Base-by-base conservation (phyloP, 2,113 vertebrate genomes). In the Patagioenas fasciata region DNA sequence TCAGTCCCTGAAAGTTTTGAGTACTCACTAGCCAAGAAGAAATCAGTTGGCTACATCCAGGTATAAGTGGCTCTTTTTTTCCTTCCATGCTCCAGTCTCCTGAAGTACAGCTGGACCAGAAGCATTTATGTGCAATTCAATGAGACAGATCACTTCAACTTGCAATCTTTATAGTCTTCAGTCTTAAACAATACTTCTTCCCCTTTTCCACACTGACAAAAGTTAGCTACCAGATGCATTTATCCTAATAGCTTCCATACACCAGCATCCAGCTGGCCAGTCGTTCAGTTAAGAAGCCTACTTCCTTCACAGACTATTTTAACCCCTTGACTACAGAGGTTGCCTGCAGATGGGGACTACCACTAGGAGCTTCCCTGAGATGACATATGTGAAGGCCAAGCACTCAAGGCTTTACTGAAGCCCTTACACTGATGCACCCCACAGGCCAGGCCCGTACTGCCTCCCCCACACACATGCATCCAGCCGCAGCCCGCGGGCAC, bases 91-190 rank as follows among this genome's bases (percentile, higher is more conserved):
- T 58, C 19, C 74, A 69, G 38, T 26, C 48, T 88, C 36, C 26
- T 32, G 29, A 84, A 89, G 78, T 21, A 54, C 47, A 77, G 15
- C 13, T 48, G 69, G 26, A 80, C 32, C 24, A 81, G 32, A 51
- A 79, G 80, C 13, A n/a, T 0, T 2, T 47, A 48, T 0, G 3
- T 40, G 18, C 20, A 84, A 64, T 51, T 67, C 5, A 1, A 9
- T 29, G 51, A 60, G 17, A 70, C 9, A 16, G 9, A 61, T 20
- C 5, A n/a, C 11, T 53, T 78, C 6, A 51, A 56, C 24, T 14
- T 28, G 23, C 81, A 64, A 69, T 25, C 51, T 85, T 88, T 48
- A 34, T 18, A 72, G 15, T 23, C 53, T 66, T 51, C 28, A 61
- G 13, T 42, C n/a, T 79, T 62, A 40, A 67, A 56, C 26, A 62